Percentiles rank a stretch among this genome's conserved stretches.
These are phyloP conservation scores for Diabrotica balteata DNA, from an alignment of 2,888 invertebrate species.

Conservation along the genomic window DNA sequence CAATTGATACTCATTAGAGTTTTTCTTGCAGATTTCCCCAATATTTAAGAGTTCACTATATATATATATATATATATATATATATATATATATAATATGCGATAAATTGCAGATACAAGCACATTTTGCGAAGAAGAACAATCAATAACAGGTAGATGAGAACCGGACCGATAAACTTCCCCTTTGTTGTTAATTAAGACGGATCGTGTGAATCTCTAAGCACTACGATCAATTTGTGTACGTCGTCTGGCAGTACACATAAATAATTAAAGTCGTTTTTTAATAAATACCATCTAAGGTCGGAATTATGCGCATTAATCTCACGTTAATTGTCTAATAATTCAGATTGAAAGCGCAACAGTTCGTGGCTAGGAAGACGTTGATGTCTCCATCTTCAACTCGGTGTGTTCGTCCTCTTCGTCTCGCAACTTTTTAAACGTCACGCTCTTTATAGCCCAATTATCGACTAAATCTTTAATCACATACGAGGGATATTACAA, in stretches of 20 bases:
- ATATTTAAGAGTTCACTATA: too few species aligned
- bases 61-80: too few species aligned
- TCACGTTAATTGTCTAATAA: slow-evolving; percentile 56
- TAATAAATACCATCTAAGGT: slow-evolving; percentile 52
- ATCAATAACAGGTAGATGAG: too few species aligned
- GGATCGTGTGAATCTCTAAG: slow-evolving; percentile 20
- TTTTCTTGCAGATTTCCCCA: too few species aligned
- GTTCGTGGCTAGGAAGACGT: slow-evolving; percentile 53
- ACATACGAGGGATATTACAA: neutral
- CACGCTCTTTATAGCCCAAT: slow-evolving; percentile 23
- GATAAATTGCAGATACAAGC: too few species aligned
- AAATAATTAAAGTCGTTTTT: slow-evolving; percentile 41
- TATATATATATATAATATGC: too few species aligned
- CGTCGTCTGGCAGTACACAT: slow-evolving; percentile 35
- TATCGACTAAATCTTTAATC: slow-evolving; percentile 17
- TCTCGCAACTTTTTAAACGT: slow-evolving; percentile 12
- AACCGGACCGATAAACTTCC: too few species aligned
- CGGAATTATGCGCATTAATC: slow-evolving; percentile 56
- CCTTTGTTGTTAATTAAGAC: slow-evolving; percentile 5
- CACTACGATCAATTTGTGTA: slow-evolving; percentile 4
- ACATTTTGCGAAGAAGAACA: too few species aligned
- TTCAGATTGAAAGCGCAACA: slow-evolving; percentile 50
- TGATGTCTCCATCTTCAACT: slow-evolving; percentile 53
- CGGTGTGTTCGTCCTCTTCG: neutral
- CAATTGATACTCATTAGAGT: too few species aligned